These are phyloP conservation scores for Phyllotis vaccarum DNA, from an alignment of 2,797 vertebrate genomes.

Conservation along the genomic window DNA sequence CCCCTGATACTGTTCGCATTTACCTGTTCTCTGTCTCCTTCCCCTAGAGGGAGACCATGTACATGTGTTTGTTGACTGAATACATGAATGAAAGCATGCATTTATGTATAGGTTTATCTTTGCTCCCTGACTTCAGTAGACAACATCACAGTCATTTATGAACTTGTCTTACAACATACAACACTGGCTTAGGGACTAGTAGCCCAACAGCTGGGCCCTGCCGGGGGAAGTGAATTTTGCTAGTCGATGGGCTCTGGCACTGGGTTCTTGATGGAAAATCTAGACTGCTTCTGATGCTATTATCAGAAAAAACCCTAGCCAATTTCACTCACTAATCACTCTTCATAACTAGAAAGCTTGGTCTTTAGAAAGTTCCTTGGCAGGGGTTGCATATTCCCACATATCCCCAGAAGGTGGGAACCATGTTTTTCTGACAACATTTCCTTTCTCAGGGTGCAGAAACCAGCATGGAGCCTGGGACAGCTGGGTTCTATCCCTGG, in stretches of 20 bases:
- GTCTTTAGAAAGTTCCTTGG: not conserved
- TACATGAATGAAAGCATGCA: not conserved
- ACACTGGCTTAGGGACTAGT: not conserved
- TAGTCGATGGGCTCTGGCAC: not conserved
- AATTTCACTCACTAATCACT: not conserved
- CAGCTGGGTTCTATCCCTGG: not conserved
- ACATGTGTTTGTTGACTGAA: not conserved
- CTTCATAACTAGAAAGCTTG: not conserved
- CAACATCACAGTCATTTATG: not conserved
- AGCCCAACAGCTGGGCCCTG: fast-evolving
- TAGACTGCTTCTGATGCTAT: not conserved
- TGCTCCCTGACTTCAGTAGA: not conserved
- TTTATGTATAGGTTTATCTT: not conserved
- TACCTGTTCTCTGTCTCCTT: not conserved
- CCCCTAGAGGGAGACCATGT: not conserved
- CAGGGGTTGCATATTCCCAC: not conserved
- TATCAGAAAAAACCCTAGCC: not conserved
- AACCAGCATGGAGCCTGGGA: not conserved
- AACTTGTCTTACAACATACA: not conserved
- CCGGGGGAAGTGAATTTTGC: not conserved
- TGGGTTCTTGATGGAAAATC: not conserved
- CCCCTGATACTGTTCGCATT: not conserved
- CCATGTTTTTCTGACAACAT: conserved; percentile 23
- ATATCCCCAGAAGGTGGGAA: not conserved
- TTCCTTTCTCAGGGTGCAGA: not conserved